Conservation (phyloP, 2,113 vertebrate genomes). For the Morone chrysops region DNA sequence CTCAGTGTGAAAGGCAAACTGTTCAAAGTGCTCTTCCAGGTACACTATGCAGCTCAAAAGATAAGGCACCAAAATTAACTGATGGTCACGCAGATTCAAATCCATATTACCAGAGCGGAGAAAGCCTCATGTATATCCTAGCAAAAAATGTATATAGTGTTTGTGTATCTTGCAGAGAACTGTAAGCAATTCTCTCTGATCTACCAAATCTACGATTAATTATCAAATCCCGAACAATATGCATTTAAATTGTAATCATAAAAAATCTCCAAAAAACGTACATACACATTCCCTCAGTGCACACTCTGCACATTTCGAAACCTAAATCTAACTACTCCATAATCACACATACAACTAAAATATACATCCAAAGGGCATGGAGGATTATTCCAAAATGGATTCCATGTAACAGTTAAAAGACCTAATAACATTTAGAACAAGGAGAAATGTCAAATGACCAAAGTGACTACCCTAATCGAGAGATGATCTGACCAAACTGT, state of each 20-base stretch:
- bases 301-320: constrained; percentile 18
- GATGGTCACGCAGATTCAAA: neutral
- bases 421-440: constrained; percentile 7
- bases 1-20: neutral
- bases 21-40: neutral
- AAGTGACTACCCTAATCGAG: neutral
- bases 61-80: constrained; percentile 6
- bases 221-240: neutral
- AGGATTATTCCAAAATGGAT: neutral
- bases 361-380: constrained; percentile 13
- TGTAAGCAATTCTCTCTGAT: neutral
- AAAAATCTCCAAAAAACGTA: neutral
- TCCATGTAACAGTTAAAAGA: constrained; percentile 62
- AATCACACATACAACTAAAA: constrained; percentile 63
- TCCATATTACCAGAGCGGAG: neutral
- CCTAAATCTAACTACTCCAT: constrained; percentile 6
- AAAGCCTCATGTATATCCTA: neutral
- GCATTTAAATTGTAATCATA: neutral
- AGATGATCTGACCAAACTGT: constrained; percentile 12
- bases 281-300: constrained; percentile 2
- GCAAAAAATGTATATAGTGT: constrained; percentile 10
- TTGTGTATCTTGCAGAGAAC: neutral
- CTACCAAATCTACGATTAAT: constrained; percentile 9
- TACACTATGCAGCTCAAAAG: neutral
- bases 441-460: neutral